Evolutionary conservation across 2,888 invertebrate species (phyloP).

Genomic region (Phengaris alcon): DNA sequence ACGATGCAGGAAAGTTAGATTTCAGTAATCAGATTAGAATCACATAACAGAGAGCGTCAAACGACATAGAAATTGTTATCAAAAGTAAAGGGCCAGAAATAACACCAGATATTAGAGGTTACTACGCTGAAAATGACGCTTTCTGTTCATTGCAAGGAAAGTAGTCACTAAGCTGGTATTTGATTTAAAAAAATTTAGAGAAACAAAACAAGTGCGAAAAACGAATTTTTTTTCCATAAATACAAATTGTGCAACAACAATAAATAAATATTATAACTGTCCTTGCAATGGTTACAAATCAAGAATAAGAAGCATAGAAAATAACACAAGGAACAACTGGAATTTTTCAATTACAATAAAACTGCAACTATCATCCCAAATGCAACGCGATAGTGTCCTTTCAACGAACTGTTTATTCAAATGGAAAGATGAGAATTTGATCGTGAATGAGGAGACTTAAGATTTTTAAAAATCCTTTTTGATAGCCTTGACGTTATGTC

Average conservation of each 20-base stretch:
- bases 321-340: slow-evolving; percentile 29
- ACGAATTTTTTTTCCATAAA: neutral
- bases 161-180: neutral
- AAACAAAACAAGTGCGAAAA: neutral
- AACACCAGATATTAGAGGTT: neutral
- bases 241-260: neutral
- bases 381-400: slow-evolving; percentile 28
- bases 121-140: slow-evolving; percentile 28
- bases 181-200: neutral
- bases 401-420: slow-evolving; percentile 7
- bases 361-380: slow-evolving; percentile 29
- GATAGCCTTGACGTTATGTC: slow-evolving; percentile 32
- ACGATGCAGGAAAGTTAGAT: slow-evolving; percentile 71
- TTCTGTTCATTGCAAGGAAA: slow-evolving; percentile 58
- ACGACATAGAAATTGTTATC: neutral
- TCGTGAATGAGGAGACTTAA: slow-evolving; percentile 26
- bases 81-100: neutral
- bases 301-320: slow-evolving; percentile 30
- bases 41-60: slow-evolving; percentile 29
- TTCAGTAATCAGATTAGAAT: slow-evolving; percentile 52
- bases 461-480: slow-evolving; percentile 18
- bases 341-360: slow-evolving; percentile 24
- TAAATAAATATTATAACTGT: slow-evolving; percentile 21
- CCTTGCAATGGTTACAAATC: slow-evolving; percentile 29
- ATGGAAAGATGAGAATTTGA: slow-evolving; percentile 25